Evolutionary conservation across 2,113 vertebrate genomes (phyloP).

Genomic region (Xerus inauris): DNA sequence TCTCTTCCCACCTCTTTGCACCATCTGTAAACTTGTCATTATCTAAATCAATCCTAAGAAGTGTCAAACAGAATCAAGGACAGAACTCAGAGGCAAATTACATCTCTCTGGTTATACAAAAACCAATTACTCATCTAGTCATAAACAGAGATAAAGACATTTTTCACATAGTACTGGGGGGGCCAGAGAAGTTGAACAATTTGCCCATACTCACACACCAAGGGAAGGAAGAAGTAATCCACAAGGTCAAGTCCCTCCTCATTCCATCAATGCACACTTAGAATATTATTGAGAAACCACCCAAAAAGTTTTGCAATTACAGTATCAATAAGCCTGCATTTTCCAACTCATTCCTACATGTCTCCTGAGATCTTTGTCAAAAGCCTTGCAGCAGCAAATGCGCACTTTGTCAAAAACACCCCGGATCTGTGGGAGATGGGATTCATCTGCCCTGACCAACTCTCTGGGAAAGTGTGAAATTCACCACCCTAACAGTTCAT

Average conservation of each 20-base stretch:
- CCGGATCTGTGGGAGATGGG: background rate
- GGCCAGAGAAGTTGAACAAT: background rate
- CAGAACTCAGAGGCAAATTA: background rate
- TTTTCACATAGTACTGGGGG: background rate
- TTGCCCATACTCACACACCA: background rate
- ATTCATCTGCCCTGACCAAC: background rate
- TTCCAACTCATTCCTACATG: background rate
- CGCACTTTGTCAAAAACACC: background rate
- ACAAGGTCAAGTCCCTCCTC: background rate
- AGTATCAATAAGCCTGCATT: background rate
- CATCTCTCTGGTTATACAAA: background rate
- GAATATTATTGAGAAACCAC: background rate
- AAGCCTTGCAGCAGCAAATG: background rate
- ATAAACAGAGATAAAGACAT: background rate
- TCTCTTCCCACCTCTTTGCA: background rate
- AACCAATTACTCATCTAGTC: background rate
- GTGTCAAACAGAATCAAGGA: slow-evolving; percentile 21
- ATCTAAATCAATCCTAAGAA: slow-evolving; percentile 3
- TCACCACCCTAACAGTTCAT: background rate
- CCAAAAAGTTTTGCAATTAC: background rate
- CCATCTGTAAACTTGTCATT: background rate
- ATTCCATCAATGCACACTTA: background rate
- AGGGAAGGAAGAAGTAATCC: background rate
- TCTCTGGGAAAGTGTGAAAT: background rate
- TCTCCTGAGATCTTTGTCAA: background rate